phyloP scores from a whole-genome alignment of 1,140 invertebrate species.

The Marisa cornuarietis region DNA sequence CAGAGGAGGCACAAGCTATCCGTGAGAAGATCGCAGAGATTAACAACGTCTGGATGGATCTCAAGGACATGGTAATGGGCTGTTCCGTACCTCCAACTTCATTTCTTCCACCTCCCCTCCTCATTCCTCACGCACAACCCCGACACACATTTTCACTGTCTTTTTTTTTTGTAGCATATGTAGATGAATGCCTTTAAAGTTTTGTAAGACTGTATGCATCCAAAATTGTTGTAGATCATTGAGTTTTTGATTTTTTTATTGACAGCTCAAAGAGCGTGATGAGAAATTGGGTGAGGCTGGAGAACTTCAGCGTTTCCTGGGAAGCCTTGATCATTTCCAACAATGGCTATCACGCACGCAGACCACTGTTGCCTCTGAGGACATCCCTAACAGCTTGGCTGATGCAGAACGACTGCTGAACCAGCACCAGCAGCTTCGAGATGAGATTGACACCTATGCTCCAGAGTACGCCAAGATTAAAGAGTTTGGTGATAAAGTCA shows the following conservation, averaged over 20 bases:
- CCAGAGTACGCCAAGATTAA: slow-evolving; percentile 99
- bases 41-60: slow-evolving; percentile 90
- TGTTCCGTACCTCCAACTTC: no score
- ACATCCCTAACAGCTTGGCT: slow-evolving; percentile 93
- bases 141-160: not conserved
- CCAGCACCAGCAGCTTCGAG: slow-evolving; percentile 95
- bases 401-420: slow-evolving; percentile 96
- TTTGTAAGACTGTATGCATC: no score
- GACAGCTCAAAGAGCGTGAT: slow-evolving; percentile 91
- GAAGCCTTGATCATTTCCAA: slow-evolving; percentile 99
- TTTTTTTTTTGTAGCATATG: not conserved
- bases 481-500: slow-evolving; percentile 96
- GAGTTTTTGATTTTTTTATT: not conserved
- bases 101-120: not conserved
- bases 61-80: slow-evolving; percentile 87
- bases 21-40: slow-evolving; percentile 91
- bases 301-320: slow-evolving; percentile 96
- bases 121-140: not conserved
- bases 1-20: slow-evolving; percentile 94
- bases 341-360: slow-evolving; percentile 98
- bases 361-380: slow-evolving; percentile 93
- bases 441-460: slow-evolving; percentile 99
- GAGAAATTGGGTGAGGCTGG: slow-evolving; percentile 98
- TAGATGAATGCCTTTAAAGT: not conserved
- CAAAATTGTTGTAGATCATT: no score